A percentile compares a stretch with the other conserved stretches of the same genome.
phyloP scores from a whole-genome alignment of 1,140 invertebrate genomes.

The Drosophila kurseongensis region DNA sequence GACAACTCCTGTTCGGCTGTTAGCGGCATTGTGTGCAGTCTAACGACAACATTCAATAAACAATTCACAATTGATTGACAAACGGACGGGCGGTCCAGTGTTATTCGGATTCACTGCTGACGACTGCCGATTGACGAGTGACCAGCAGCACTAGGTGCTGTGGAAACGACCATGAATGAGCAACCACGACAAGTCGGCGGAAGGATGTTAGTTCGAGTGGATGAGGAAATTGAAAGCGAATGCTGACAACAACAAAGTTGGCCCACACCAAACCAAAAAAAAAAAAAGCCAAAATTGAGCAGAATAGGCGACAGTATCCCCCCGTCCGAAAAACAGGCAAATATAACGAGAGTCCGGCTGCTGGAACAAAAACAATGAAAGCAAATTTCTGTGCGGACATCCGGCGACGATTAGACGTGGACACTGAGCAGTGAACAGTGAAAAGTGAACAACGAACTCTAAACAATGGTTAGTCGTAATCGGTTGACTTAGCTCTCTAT shows the following conservation, averaged over 20 bases:
- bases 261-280: constrained; percentile 29
- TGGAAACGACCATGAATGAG: constrained; percentile 46
- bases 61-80: constrained; percentile 84
- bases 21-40: constrained; percentile 66
- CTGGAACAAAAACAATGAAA: constrained; percentile 72
- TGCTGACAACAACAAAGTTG: constrained; percentile 76
- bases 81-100: constrained; percentile 58
- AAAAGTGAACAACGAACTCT: constrained; percentile 88
- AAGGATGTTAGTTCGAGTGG: constrained; percentile 80
- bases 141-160: constrained; percentile 23
- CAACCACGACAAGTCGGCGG: constrained; percentile 71
- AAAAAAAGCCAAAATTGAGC: constrained; percentile 34
- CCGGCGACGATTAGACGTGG: constrained; percentile 67
- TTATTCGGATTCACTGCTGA: constrained; percentile 68
- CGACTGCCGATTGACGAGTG: constrained; percentile 56
- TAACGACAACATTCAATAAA: constrained; percentile 83
- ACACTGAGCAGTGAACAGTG: constrained; percentile 34
- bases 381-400: constrained; percentile 74
- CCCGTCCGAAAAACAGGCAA: constrained; percentile 10
- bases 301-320: constrained; percentile 41
- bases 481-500: neutral
- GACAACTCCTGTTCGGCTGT: constrained; percentile 34
- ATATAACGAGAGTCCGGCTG: constrained; percentile 46
- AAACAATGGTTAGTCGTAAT: constrained; percentile 94
- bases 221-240: constrained; percentile 81